Conservation (phyloP, 2,888 invertebrate species). For the Cloeon dipterum region DNA sequence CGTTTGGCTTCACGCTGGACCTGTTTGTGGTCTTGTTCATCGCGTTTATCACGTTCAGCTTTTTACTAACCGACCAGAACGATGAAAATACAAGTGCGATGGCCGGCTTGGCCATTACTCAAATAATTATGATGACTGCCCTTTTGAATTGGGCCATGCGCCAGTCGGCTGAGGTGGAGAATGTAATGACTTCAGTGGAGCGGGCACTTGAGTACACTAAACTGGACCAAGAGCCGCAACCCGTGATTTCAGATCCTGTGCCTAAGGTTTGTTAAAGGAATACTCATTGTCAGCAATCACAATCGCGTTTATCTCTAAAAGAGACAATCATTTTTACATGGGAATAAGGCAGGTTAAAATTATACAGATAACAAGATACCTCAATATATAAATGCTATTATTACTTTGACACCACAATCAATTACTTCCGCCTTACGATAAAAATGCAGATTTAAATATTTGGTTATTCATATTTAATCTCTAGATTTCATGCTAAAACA, state of each 20-base stretch:
- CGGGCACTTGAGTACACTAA: constrained; percentile 3
- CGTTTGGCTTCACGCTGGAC: constrained; percentile 56
- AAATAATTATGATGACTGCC: constrained; percentile 46
- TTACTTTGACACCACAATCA: background rate
- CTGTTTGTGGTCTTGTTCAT: constrained; percentile 42
- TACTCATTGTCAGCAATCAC: no score
- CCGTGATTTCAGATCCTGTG: background rate
- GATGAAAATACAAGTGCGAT: constrained; percentile 12
- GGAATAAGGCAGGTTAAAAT: no score
- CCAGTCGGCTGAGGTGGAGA: constrained; percentile 4
- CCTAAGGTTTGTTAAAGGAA: no score
- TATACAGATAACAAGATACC: no score
- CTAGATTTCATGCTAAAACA: no score
- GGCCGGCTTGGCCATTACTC: constrained; percentile 57
- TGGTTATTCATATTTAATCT: no score
- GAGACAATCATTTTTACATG: no score
- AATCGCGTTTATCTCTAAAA: no score
- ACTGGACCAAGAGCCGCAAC: constrained; percentile 2
- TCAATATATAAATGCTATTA: no score
- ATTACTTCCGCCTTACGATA: background rate
- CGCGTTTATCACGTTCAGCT: constrained; percentile 34
- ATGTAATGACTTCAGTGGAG: constrained; percentile 4
- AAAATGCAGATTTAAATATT: no score
- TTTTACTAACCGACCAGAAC: constrained; percentile 34
- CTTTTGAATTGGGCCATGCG: constrained; percentile 5